Base-by-base conservation (phyloP, 2,113 vertebrate genomes). In the Campylomormyrus tamandua region DNA sequence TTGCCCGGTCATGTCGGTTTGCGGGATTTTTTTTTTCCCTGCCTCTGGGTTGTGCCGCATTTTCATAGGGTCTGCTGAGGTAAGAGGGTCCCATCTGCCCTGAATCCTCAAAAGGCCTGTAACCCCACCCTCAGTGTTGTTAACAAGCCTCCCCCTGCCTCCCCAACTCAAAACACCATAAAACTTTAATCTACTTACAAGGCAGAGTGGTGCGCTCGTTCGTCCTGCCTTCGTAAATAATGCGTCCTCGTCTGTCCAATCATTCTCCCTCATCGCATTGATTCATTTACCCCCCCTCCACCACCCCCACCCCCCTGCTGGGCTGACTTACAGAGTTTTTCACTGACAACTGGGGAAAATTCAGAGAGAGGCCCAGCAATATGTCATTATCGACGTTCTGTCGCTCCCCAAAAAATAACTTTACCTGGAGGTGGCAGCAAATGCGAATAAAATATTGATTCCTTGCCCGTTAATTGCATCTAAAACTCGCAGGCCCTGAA, bases 381-480 rank as follows among this genome's bases (percentile, higher is more conserved):
- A 92, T 90, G 93, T 94, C 92, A 92, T 92, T 94, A 95, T 92
- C 92, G 92, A 95, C 92, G 90, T 90, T 87, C 92, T 93, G 93
- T 93, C 93, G 92, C 88, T 86, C 88, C 15, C 70, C 86, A 62
- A 90, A 90, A 92, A 92, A 90, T 56, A 85, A 89, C 85, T 35
- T 92, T 56, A 90, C 91, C 92, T 90, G n/a, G 62, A 90, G 90
- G 90, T 92, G 90, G 92, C 90, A 92, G 94, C 93, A 91, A 91
- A 93, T 91, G 89, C 77, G 90, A 93, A 92, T 93, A 90, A 62
- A 39, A 80, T 91, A 94, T 93, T 91, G 94, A 95, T 94, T 94
- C 89, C 89, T 58, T 70, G 6, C 21, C 21, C 80, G 87, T 90
- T 91, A 93, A 93, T 93, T 92, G 91, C 90, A 74, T 93, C 91